A percentile compares a stretch with the other conserved stretches of the same genome.
phyloP scores from a whole-genome alignment of 2,888 invertebrate species.

The Griposia aprilina region DNA sequence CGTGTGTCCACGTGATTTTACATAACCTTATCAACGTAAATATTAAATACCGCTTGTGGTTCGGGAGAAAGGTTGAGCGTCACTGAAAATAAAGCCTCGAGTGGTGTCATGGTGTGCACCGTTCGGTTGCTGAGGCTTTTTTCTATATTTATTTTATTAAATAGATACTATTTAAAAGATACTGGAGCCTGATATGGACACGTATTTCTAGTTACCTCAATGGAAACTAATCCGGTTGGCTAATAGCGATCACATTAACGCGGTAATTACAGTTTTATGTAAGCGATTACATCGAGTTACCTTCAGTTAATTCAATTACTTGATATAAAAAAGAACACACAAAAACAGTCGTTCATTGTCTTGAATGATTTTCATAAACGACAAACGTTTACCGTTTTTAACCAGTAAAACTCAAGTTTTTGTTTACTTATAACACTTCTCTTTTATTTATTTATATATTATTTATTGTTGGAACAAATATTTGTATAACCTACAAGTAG shows the following conservation, averaged over 20 bases:
- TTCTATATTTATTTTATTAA: slow-evolving; percentile 15
- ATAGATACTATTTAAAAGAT: slow-evolving; percentile 11
- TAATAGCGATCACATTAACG: slow-evolving; percentile 33
- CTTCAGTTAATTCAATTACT: slow-evolving; percentile 39
- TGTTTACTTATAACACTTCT: too few relatives aligned
- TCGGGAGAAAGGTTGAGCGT: slow-evolving; percentile 16
- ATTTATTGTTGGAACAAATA: too few relatives aligned
- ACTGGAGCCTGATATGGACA: slow-evolving; percentile 4
- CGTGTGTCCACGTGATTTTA: too few relatives aligned
- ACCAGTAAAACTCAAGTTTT: neutral
- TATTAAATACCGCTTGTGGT: too few relatives aligned
- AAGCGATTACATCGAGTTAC: slow-evolving; percentile 16
- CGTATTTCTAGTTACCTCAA: slow-evolving; percentile 14
- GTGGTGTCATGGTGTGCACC: slow-evolving; percentile 29
- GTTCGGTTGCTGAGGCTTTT: neutral
- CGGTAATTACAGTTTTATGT: slow-evolving; percentile 30
- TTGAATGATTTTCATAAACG: neutral
- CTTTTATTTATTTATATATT: too few relatives aligned
- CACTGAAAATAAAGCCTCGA: slow-evolving; percentile 26
- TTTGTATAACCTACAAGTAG: too few relatives aligned
- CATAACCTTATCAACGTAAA: too few relatives aligned
- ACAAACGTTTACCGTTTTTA: neutral
- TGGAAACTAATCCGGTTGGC: slow-evolving; percentile 20
- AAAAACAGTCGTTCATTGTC: slow-evolving; percentile 9
- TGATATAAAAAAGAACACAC: slow-evolving; percentile 29